These are phyloP conservation scores for Pyrrhia umbra DNA, from an alignment of 2,888 invertebrate species.

Conservation along the genomic window DNA sequence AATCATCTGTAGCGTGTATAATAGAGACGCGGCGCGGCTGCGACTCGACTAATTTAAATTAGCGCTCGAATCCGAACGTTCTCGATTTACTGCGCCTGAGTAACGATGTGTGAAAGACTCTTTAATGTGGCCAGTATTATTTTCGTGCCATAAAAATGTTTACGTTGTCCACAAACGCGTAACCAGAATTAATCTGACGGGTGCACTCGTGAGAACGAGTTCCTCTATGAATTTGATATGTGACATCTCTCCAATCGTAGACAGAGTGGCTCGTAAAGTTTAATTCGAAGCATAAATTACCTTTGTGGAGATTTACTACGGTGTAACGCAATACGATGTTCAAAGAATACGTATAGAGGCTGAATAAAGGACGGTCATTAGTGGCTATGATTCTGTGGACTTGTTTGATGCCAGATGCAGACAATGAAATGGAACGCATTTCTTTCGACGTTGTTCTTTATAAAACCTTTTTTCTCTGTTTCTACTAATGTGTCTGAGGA, in stretches of 20 bases:
- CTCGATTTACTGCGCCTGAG: slow-evolving; percentile 41
- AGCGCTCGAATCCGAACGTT: slow-evolving; percentile 22
- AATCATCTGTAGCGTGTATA: slow-evolving; percentile 28
- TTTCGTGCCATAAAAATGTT: slow-evolving; percentile 70
- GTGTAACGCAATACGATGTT: slow-evolving; percentile 77
- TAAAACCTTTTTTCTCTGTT: slow-evolving; percentile 52
- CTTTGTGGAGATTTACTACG: slow-evolving; percentile 78
- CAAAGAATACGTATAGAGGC: slow-evolving; percentile 69
- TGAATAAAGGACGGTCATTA: slow-evolving; percentile 82
- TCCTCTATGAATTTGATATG: slow-evolving; percentile 81
- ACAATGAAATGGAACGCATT: slow-evolving; percentile 67
- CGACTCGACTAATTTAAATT: slow-evolving; percentile 31
- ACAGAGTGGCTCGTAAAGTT: slow-evolving; percentile 83
- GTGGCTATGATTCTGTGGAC: slow-evolving; percentile 67
- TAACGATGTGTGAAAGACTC: slow-evolving; percentile 63
- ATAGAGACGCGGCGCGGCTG: slow-evolving; percentile 7
- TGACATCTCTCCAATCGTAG: slow-evolving; percentile 78
- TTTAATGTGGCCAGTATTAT: slow-evolving; percentile 61
- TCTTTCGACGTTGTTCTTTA: slow-evolving; percentile 60
- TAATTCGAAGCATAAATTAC: slow-evolving; percentile 85
- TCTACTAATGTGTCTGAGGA: slow-evolving; percentile 46
- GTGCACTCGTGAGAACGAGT: slow-evolving; percentile 80
- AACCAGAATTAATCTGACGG: slow-evolving; percentile 82
- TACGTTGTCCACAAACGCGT: slow-evolving; percentile 69
- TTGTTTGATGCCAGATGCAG: slow-evolving; percentile 63